A percentile compares a stretch with the other conserved stretches of the same genome.
These are phyloP conservation scores for Odobenus rosmarus DNA, from an alignment of 2,113 vertebrate species.

Conservation along the genomic window DNA sequence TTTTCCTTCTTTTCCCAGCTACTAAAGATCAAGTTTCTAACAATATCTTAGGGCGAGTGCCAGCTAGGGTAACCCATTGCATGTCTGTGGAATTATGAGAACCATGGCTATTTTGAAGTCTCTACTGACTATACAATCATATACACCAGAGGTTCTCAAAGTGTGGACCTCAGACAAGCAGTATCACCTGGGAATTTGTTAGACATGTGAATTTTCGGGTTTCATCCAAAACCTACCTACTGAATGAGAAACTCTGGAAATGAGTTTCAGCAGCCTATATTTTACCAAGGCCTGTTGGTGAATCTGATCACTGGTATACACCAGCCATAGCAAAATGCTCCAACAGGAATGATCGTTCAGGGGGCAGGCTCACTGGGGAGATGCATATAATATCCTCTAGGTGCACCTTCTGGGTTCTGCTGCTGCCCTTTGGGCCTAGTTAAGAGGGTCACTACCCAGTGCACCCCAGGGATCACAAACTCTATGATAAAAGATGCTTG, in stretches of 20 bases:
- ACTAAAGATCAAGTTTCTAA: conserved; percentile 82
- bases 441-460: background rate
- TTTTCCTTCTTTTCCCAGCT: conserved; percentile 75
- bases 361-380: background rate
- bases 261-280: background rate
- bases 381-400: background rate
- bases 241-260: background rate
- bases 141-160: background rate
- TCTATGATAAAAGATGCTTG: background rate
- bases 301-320: background rate
- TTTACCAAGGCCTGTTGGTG: background rate
- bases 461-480: background rate
- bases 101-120: conserved; percentile 39
- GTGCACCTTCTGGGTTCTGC: background rate
- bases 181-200: background rate
- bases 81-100: conserved; percentile 56
- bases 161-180: background rate
- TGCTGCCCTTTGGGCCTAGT: background rate
- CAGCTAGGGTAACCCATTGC: conserved; percentile 59
- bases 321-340: background rate
- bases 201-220: background rate
- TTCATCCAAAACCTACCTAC: background rate
- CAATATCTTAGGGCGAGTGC: conserved; percentile 73
- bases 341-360: background rate
- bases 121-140: background rate